Conservation (phyloP, 2,113 vertebrate species). For the Parotia lawesii region DNA sequence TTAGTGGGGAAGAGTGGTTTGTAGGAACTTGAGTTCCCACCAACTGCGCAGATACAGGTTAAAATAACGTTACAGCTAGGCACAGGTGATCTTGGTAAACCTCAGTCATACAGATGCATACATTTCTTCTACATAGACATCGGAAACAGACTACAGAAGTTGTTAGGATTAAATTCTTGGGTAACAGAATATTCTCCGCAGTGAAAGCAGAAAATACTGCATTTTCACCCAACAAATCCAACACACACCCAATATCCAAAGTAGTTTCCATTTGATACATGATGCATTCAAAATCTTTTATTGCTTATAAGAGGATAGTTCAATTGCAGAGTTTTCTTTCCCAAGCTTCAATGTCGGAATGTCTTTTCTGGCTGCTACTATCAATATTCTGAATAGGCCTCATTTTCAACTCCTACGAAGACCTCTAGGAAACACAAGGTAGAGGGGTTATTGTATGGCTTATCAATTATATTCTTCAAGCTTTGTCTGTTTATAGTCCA, state of each 20-base stretch:
- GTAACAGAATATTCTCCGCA: not conserved
- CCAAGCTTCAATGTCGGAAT: not conserved
- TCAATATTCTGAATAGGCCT: not conserved
- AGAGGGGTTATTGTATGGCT: not conserved
- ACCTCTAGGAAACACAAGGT: not conserved
- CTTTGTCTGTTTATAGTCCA: not conserved
- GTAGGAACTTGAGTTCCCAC: not conserved
- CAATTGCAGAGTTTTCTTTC: not conserved
- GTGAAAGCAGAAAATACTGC: not conserved
- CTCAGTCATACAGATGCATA: not conserved
- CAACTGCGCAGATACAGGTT: not conserved
- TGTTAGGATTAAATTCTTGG: not conserved
- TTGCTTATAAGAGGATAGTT: not conserved
- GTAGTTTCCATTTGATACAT: not conserved
- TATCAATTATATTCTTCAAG: not conserved
- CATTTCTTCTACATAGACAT: not conserved
- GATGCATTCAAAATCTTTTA: not conserved
- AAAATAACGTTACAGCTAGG: not conserved
- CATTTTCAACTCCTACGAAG: not conserved
- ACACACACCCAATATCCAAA: not conserved
- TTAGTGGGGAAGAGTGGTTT: not conserved
- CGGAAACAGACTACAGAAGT: not conserved
- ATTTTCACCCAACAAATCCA: not conserved
- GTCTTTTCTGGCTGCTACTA: not conserved
- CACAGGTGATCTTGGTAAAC: not conserved